Percentiles rank a stretch among this genome's conserved stretches.
Conservation (phyloP, 2,113 vertebrate genomes). For the Actinemys pallida region DNA sequence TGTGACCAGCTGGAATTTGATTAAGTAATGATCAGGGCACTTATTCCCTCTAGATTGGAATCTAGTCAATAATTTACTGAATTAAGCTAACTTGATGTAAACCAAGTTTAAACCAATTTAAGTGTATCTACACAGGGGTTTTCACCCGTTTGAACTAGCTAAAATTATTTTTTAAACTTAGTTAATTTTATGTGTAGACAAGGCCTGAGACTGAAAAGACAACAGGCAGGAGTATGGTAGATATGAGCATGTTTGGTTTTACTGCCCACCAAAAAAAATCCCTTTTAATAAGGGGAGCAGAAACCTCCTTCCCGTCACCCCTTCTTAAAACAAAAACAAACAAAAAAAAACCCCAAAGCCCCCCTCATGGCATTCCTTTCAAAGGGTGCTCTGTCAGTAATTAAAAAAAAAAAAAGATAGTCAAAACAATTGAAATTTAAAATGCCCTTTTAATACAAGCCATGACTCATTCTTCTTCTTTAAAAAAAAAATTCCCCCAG, state of each 20-base stretch:
- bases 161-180: neutral
- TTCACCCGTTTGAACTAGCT: neutral
- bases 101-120: neutral
- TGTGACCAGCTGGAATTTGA: neutral
- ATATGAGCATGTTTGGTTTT: neutral
- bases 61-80: neutral
- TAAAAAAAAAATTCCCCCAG: neutral
- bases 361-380: neutral
- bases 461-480: neutral
- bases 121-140: neutral
- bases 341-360: neutral
- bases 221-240: neutral
- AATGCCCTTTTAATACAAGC: neutral
- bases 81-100: constrained; percentile 6
- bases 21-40: neutral
- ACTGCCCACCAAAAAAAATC: neutral
- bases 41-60: neutral
- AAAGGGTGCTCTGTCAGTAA: neutral
- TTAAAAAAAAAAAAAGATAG: too few relatives aligned
- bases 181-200: neutral
- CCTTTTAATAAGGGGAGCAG: too few relatives aligned
- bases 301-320: too few relatives aligned
- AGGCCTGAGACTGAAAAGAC: neutral
- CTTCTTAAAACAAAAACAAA: too few relatives aligned
- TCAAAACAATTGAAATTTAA: neutral